Evolutionary conservation across 2,797 vertebrate species (phyloP), one percentile per base, ranked within the genome.

Genomic region (Molossus alvarezi): DNA sequence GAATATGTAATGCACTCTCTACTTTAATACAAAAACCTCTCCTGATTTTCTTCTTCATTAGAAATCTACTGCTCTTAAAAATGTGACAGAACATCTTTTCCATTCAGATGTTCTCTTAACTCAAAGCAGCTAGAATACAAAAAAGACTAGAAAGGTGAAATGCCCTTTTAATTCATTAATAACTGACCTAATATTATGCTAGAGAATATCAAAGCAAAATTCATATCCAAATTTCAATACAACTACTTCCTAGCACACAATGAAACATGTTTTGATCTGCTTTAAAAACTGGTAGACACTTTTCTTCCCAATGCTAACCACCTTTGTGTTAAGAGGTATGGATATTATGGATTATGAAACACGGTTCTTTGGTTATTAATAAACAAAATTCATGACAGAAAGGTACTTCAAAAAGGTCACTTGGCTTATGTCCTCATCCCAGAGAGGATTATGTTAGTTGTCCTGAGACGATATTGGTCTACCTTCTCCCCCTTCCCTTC

Each of bases 191-290:
- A 67, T 72, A 77, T 48, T 62, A 82, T 71, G 6, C 9, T 89
- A 14, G 48, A 93, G n/a, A 91, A 62, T 69, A 89, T 86, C 23
- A 80, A 90, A 93, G 58, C 48, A 92, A 97, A 89, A 91, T 84
- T 72, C 10, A 67, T 71, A 41, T 45, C 81, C 33, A 41, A 58
- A 81, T 67, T 85, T 93, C n/a, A 91, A 76, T 65, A 71, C 86
- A 91, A 76, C 37, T 48, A 75, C 55, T 87, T 84, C 8, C 33
- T 10, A 91, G 27, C 27, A 84, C 60, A 17, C 9, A 95, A 79
- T 41, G 9, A 29, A 91, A 82, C 77, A 73, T 65, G 27, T 60
- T 82, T 72, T 82, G 15, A 11, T 75, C 17, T 88, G 62, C 41
- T 91, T 90, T 95, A 81, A 92, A 84, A 77, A 69, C 45, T 21